These are phyloP conservation scores for Zaprionus gabonicus DNA, from an alignment of 1,140 invertebrate species.

Conservation along the genomic window DNA sequence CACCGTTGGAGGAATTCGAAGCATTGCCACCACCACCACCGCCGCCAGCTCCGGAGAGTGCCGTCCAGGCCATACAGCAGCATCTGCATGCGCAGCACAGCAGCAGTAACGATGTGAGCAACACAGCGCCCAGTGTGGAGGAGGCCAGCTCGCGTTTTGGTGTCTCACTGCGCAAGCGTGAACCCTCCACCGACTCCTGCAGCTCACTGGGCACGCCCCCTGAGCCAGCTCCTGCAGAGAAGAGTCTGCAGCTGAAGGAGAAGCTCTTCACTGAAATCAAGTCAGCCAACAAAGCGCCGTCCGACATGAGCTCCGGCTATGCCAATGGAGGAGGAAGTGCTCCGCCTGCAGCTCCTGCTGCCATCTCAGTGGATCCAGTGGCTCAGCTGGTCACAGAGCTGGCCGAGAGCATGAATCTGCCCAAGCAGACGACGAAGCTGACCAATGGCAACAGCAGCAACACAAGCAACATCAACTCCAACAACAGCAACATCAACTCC, in stretches of 20 bases:
- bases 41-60: slow-evolving; percentile 74
- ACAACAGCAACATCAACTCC: background rate
- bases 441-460: slow-evolving; percentile 58
- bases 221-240: slow-evolving; percentile 61
- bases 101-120: slow-evolving; percentile 87
- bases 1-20: slow-evolving; percentile 88
- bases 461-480: slow-evolving; percentile 3
- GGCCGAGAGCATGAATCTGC: slow-evolving; percentile 87
- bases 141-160: slow-evolving; percentile 90
- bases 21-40: slow-evolving; percentile 79
- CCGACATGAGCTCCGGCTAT: slow-evolving; percentile 30
- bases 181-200: slow-evolving; percentile 87
- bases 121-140: slow-evolving; percentile 88
- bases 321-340: slow-evolving; percentile 66
- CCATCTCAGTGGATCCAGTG: slow-evolving; percentile 87
- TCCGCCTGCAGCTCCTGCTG: slow-evolving; percentile 11
- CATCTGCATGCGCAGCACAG: slow-evolving; percentile 74
- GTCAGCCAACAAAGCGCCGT: slow-evolving; percentile 87
- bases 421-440: slow-evolving; percentile 66
- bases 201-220: slow-evolving; percentile 84
- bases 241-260: slow-evolving; percentile 88
- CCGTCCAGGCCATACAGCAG: slow-evolving; percentile 71
- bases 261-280: slow-evolving; percentile 93
- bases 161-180: slow-evolving; percentile 89
- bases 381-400: slow-evolving; percentile 91